These are phyloP conservation scores for Rhabdornis inornatus DNA, from an alignment of 2,113 vertebrate species.

Conservation along the genomic window DNA sequence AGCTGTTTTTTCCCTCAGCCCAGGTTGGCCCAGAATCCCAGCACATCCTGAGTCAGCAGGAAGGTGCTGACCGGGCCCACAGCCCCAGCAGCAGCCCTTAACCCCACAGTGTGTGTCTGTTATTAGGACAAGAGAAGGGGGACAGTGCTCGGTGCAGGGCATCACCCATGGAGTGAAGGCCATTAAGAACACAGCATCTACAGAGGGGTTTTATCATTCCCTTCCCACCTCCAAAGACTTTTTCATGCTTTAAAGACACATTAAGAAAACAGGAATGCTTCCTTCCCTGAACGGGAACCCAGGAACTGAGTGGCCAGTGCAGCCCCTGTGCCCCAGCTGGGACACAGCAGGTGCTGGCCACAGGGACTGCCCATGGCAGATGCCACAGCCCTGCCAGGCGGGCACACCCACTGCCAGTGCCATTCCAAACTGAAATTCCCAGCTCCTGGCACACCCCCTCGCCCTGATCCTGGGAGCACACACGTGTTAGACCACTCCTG, in stretches of 20 bases:
- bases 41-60: background rate
- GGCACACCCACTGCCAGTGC: rapidly evolving
- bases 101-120: background rate
- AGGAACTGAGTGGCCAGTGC: background rate
- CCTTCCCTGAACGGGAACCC: background rate
- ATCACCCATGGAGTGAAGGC: background rate
- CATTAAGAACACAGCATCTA: background rate
- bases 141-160: background rate
- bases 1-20: background rate
- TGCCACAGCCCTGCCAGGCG: background rate
- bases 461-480: background rate
- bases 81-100: background rate
- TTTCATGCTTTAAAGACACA: background rate
- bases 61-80: background rate
- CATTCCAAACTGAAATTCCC: rapidly evolving
- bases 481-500: background rate
- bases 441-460: rapidly evolving
- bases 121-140: background rate
- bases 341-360: background rate
- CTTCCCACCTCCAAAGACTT: background rate
- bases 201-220: background rate
- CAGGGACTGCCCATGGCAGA: rapidly evolving
- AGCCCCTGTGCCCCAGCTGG: conserved; percentile 19
- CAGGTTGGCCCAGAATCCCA: background rate
- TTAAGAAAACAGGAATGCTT: background rate